phyloP scores from a whole-genome alignment of 2,797 vertebrate species.

The Sebastes elongatus region DNA sequence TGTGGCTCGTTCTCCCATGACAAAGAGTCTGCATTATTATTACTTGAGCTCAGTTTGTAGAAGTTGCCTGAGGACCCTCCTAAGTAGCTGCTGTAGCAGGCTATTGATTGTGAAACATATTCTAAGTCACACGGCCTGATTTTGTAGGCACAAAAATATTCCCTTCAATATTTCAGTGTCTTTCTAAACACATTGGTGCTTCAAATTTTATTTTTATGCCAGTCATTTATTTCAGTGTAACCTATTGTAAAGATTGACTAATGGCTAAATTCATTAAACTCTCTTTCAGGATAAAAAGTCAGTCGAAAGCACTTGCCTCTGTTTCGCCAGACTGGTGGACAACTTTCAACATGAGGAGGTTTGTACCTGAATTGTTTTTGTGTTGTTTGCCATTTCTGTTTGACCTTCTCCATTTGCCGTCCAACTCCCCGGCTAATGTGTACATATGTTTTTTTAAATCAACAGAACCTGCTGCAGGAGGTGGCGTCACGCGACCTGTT shows the following conservation, averaged over 20 bases:
- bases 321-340: slow-evolving; percentile 98
- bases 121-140: not conserved
- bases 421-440: not conserved
- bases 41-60: not conserved
- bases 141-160: not conserved
- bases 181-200: not conserved
- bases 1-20: not conserved
- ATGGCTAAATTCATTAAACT: not conserved
- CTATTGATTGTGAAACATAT: not conserved
- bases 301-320: slow-evolving; percentile 99
- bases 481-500: slow-evolving; percentile 97
- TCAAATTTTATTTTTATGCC: not conserved
- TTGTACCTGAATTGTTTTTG: slow-evolving; percentile 11
- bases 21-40: not conserved
- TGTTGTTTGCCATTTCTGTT: not conserved
- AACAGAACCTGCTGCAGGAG: slow-evolving; percentile 97
- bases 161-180: not conserved
- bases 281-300: slow-evolving; percentile 95
- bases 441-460: slow-evolving; percentile 3
- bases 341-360: slow-evolving; percentile 99
- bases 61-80: not conserved
- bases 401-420: not conserved
- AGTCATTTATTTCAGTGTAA: not conserved
- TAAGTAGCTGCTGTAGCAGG: not conserved
- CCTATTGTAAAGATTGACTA: not conserved